phyloP scores from a whole-genome alignment of 2,113 vertebrate species.

The Xiphophorus hellerii region DNA sequence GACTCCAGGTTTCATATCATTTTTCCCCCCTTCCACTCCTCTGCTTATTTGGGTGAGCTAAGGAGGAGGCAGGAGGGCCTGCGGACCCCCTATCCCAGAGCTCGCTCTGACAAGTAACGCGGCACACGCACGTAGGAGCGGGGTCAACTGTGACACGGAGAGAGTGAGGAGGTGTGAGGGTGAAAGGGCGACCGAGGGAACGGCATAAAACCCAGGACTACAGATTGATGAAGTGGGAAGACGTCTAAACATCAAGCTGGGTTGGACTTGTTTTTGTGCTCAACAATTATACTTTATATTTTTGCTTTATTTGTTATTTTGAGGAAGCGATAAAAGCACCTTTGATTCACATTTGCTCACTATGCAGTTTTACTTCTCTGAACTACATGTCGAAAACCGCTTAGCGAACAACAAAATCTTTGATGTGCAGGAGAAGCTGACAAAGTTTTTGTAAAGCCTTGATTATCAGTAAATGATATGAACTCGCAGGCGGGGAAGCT shows the following conservation, averaged over 20 bases:
- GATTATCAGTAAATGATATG: too few relatives aligned
- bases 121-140: constrained; percentile 38
- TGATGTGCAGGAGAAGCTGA: too few relatives aligned
- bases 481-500: too few relatives aligned
- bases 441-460: too few relatives aligned
- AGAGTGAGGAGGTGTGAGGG: constrained; percentile 46
- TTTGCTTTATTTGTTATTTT: background rate
- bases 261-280: background rate
- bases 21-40: constrained; percentile 33
- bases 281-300: background rate
- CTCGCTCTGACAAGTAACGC: constrained; percentile 54
- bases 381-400: too few relatives aligned
- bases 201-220: background rate
- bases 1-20: constrained; percentile 56
- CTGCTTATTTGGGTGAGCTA: constrained; percentile 45
- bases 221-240: background rate
- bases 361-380: too few relatives aligned
- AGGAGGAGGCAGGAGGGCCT: constrained; percentile 30
- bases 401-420: too few relatives aligned
- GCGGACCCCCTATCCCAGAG: constrained; percentile 40
- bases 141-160: constrained; percentile 46
- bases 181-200: constrained; percentile 40
- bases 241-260: constrained; percentile 3
- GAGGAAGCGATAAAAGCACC: too few relatives aligned
- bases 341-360: too few relatives aligned